These are phyloP conservation scores for Punctoribates punctum DNA, from an alignment of 2,888 invertebrate genomes.

Conservation along the genomic window DNA sequence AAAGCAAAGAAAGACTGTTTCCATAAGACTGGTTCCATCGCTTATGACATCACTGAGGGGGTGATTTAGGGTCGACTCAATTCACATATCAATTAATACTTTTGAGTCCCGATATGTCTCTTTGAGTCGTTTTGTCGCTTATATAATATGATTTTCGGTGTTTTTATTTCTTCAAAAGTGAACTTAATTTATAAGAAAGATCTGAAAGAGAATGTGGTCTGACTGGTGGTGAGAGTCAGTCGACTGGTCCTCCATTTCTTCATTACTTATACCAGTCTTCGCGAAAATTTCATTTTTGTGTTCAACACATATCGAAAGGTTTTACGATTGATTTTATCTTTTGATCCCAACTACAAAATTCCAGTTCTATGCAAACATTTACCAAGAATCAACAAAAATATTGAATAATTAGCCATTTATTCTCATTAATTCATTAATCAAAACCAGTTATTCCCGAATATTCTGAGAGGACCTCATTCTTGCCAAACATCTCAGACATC, in stretches of 20 bases:
- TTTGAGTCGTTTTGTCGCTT: neutral
- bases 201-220: neutral
- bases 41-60: neutral
- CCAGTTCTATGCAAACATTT: too few relatives aligned
- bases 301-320: too few relatives aligned
- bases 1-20: too few relatives aligned
- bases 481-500: neutral
- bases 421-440: neutral
- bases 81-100: conserved; percentile 17
- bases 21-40: neutral
- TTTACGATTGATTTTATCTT: too few relatives aligned
- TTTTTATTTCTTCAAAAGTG: neutral
- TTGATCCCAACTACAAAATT: too few relatives aligned
- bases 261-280: neutral
- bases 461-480: neutral
- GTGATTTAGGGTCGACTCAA: neutral
- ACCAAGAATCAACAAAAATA: too few relatives aligned
- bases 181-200: neutral
- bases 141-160: conserved; percentile 4
- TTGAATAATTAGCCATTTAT: neutral
- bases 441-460: neutral
- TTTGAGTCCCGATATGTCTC: neutral
- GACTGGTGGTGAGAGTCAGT: neutral
- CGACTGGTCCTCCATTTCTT: neutral
- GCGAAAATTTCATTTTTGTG: too few relatives aligned